These are phyloP conservation scores for Frankliniella fusca DNA, from an alignment of 2,888 invertebrate species.

Conservation along the genomic window DNA sequence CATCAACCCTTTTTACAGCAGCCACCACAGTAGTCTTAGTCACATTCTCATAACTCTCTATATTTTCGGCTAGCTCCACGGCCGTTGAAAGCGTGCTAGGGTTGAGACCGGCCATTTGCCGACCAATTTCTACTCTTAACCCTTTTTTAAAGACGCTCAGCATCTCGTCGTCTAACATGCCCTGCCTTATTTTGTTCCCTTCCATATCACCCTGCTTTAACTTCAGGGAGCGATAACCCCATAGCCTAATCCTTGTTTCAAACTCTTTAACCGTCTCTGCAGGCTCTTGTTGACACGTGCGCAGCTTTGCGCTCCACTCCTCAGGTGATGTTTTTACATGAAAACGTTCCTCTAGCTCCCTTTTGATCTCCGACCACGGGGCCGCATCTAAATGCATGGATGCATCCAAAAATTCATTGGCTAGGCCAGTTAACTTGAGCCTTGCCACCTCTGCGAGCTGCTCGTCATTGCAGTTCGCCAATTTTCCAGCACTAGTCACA, in stretches of 20 bases:
- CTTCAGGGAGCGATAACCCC: neutral
- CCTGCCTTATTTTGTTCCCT: neutral
- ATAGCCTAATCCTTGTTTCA: neutral
- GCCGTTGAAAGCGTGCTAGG: neutral
- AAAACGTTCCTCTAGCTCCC: neutral
- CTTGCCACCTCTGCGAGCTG: neutral
- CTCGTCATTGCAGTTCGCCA: neutral
- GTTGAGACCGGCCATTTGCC: neutral
- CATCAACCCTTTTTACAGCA: neutral
- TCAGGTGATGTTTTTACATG: neutral
- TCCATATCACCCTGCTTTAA: neutral
- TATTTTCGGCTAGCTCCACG: neutral
- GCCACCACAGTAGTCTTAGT: neutral
- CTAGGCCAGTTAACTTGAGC: neutral
- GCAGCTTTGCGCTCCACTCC: neutral
- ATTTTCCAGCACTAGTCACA: neutral
- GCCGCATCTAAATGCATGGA: neutral
- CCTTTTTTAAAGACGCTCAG: neutral
- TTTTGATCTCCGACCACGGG: neutral
- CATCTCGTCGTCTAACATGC: neutral
- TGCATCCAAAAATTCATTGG: neutral
- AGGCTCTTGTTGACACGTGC: neutral
- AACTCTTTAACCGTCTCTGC: neutral
- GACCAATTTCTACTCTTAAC: neutral
- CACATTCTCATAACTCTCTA: neutral